phyloP scores from a whole-genome alignment of 2,888 invertebrate genomes.

The Brachypalpus laphriformis region DNA sequence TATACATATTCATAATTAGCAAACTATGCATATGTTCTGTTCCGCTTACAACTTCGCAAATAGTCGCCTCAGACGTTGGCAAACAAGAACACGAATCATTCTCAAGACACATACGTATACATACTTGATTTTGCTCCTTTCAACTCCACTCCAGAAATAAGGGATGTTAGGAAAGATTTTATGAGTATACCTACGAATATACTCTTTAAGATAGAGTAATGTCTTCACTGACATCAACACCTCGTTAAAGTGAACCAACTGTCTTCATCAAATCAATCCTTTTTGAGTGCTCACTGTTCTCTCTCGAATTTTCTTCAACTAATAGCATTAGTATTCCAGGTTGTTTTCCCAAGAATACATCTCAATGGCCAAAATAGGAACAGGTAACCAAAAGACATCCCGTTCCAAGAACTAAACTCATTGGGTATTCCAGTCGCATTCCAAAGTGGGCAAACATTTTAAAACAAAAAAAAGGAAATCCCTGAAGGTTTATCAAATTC shows the following conservation, averaged over 20 bases:
- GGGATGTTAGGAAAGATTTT: background rate
- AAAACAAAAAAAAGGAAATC: conserved; percentile 62
- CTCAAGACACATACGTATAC: background rate
- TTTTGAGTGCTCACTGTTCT: conserved; percentile 19
- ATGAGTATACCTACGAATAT: background rate
- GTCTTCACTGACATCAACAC: conserved; percentile 49
- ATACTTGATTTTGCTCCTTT: background rate
- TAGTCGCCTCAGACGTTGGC: conserved; percentile 1
- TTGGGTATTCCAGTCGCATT: conserved; percentile 56
- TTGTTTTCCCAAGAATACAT: conserved; percentile 35
- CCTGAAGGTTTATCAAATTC: conserved; percentile 72
- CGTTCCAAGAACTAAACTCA: background rate
- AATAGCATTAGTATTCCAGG: conserved; percentile 61
- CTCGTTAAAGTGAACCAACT: conserved; percentile 44
- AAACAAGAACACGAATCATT: conserved; percentile 6
- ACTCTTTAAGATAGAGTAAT: conserved; percentile 20
- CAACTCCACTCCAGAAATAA: background rate
- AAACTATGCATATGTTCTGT: background rate
- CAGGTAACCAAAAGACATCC: conserved; percentile 50
- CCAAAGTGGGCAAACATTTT: conserved; percentile 73
- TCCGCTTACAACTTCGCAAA: conserved; percentile 7
- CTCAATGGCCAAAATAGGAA: conserved; percentile 59
- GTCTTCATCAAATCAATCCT: conserved; percentile 64
- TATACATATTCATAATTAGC: conserved; percentile 6
- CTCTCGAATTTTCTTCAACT: conserved; percentile 9